A percentile compares a stretch with the other conserved stretches of the same genome.
Evolutionary conservation across 2,113 vertebrate genomes (phyloP).

Genomic region (Sarotherodon lohbergeri): DNA sequence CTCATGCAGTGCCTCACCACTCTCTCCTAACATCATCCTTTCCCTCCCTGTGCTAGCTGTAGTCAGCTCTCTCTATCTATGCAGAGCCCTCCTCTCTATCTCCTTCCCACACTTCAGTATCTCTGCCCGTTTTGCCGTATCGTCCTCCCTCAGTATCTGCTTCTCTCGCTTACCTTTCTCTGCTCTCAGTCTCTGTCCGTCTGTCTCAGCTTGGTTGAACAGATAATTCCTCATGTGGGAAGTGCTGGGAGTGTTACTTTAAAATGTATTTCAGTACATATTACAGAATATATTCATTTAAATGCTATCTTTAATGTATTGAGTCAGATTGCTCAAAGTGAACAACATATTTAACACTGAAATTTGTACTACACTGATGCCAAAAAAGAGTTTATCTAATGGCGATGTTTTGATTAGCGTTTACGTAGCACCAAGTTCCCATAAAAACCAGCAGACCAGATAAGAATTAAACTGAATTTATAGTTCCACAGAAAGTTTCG

Average conservation of each 20-base stretch:
- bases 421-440: not conserved
- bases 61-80: slow-evolving; percentile 35
- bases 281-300: not conserved
- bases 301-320: not conserved
- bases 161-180: slow-evolving; percentile 15
- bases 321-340: not conserved
- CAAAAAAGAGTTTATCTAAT: not conserved
- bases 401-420: not conserved
- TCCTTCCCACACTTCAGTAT: slow-evolving; percentile 39
- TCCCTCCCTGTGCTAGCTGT: not conserved
- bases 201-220: slow-evolving; percentile 54
- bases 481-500: fast-evolving
- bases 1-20: not conserved
- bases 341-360: not conserved
- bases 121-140: slow-evolving; percentile 48
- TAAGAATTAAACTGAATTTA: not conserved
- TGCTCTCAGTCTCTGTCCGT: slow-evolving; percentile 20
- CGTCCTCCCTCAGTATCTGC: slow-evolving; percentile 37
- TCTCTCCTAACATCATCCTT: not conserved
- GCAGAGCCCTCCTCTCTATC: slow-evolving; percentile 22
- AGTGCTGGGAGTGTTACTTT: not conserved
- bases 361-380: not conserved
- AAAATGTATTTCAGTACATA: not conserved
- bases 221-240: slow-evolving; percentile 45
- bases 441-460: not conserved